Evolutionary conservation across 1,140 invertebrate species (phyloP).

Genomic region (Drosophila nebulosa): DNA sequence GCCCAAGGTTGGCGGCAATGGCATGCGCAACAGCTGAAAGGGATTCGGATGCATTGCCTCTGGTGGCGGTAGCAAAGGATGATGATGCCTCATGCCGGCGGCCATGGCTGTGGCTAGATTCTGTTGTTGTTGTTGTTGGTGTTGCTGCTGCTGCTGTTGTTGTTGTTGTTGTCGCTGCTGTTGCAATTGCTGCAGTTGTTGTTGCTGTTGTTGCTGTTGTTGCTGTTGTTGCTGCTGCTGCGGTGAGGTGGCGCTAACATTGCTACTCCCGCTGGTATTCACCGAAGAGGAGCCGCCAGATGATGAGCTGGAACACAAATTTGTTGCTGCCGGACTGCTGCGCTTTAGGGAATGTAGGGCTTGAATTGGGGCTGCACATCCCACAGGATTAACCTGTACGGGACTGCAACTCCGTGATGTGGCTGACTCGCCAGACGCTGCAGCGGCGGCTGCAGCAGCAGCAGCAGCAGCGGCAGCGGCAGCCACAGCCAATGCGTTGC

Average conservation of each 20-base stretch:
- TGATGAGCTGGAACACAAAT: constrained; percentile 13
- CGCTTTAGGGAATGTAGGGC: constrained; percentile 26
- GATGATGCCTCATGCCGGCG: constrained; percentile 84
- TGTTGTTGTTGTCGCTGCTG: constrained; percentile 54
- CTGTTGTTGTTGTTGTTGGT: constrained; percentile 77
- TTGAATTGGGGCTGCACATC: constrained; percentile 42
- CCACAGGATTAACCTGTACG: constrained; percentile 34
- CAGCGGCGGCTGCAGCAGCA: constrained; percentile 25
- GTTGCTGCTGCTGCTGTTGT: constrained; percentile 40
- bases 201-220: constrained; percentile 38
- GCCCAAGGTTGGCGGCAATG: constrained; percentile 83
- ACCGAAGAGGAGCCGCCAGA: constrained; percentile 36
- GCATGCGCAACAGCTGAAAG: constrained; percentile 86
- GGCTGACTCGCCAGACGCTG: too few species aligned
- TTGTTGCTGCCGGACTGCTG: constrained; percentile 20
- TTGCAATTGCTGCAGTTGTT: constrained; percentile 69
- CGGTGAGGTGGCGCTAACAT: constrained; percentile 75
- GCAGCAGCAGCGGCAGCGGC: constrained; percentile 46
- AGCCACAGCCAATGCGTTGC: constrained; percentile 33
- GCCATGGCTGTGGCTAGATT: constrained; percentile 82
- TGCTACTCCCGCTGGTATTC: constrained; percentile 42
- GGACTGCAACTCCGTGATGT: constrained; percentile 19
- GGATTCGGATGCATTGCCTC: constrained; percentile 86
- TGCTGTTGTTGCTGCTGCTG: constrained; percentile 77
- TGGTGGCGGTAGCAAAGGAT: constrained; percentile 85